Base-by-base conservation (phyloP, 2,797 vertebrate genomes). In the Chaetodon trifasciatus region DNA sequence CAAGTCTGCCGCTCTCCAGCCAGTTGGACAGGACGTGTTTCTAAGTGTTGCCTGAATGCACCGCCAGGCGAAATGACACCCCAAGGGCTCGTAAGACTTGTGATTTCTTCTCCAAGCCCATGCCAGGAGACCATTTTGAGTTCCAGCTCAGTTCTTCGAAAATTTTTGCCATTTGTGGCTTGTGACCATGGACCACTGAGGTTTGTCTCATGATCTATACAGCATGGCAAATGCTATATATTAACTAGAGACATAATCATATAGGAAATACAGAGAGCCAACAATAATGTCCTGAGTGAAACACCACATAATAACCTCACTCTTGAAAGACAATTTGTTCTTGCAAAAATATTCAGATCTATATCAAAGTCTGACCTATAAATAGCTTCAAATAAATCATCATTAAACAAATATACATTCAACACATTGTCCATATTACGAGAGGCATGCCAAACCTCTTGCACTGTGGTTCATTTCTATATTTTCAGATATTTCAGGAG, bases 21-120 rank as follows among this genome's bases (percentile, higher is more conserved):
- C 87, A 86, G 93, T 91, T 92, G 91, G 90, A 93, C 78, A 85
- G 85, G 91, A 94, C 80, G 84, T 92, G 86, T 92, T 92, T 92
- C 89, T 86, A 93, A 93, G 93, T 85, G 88, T 93, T 93, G 93
- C 91, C 91, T 93, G 92, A 94, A 92, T 83, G 91, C 91, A 86
- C 83, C 71, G 88, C 90, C 90, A 82, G 89, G 83, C 75, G 42
- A 87, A 93, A 94, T 86, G 89, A 88, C 91, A 90, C 93, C 91
- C 92, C 0, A 42, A 90, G 87, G 94, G 75, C 93, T 95, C 78
- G 78, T 94, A 90, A 93, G 88, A 76, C 83, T 78, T 84, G 89
- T 78, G 85, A 90, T 91, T 94, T 92, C 85, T 90, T 76, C 89
- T 89, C 79, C 81, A 44, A 82, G 66, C 55, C 44, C 50, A 71